Conservation (phyloP, 2,113 vertebrate genomes). For the Podilymbus podiceps region DNA sequence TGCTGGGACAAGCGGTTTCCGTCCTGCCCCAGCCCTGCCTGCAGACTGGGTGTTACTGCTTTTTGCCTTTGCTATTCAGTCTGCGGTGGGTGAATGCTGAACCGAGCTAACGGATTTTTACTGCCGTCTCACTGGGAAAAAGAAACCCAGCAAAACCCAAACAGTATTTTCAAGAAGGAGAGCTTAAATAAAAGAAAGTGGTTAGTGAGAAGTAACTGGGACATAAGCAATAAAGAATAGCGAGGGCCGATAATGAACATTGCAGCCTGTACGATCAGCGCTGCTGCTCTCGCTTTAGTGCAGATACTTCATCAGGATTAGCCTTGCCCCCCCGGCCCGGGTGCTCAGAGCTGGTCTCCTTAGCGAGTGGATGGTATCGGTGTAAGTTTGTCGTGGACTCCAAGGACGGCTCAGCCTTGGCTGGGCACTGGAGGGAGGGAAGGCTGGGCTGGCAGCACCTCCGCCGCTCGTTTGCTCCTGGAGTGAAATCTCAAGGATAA, state of each 20-base stretch:
- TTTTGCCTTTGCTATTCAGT: neutral
- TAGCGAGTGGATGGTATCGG: rapidly evolving
- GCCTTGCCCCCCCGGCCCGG: rapidly evolving
- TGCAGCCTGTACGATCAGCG: rapidly evolving
- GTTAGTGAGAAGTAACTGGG: neutral
- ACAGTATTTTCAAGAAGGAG: neutral
- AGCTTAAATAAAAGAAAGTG: neutral
- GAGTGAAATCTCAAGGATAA: neutral
- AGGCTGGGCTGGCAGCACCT: neutral
- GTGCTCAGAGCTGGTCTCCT: neutral
- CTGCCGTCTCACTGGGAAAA: neutral
- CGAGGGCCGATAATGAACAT: rapidly evolving
- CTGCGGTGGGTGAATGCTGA: neutral
- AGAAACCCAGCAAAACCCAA: neutral
- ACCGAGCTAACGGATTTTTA: neutral
- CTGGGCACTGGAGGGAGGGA: neutral
- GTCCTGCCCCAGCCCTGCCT: neutral
- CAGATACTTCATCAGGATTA: rapidly evolving
- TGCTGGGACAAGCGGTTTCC: neutral
- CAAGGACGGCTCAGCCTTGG: rapidly evolving
- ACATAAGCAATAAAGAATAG: neutral
- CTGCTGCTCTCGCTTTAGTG: neutral
- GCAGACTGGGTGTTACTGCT: neutral
- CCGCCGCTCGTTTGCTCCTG: rapidly evolving
- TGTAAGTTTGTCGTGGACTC: rapidly evolving